Conservation (phyloP, 1,140 invertebrate genomes). For the Linepithema humile region DNA sequence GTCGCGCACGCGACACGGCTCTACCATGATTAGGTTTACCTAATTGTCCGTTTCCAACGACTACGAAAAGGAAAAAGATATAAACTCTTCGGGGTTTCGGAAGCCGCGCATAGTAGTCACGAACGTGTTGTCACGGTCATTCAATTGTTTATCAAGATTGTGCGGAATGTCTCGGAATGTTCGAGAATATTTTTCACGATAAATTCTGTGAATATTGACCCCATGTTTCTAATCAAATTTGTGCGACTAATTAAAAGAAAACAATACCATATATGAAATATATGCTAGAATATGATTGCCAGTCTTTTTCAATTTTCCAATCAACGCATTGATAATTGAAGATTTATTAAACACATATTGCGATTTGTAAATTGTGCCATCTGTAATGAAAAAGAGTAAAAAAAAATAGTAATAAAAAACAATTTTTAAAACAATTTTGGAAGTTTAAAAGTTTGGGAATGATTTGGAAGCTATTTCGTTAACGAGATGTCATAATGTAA, state of each 20-base stretch:
- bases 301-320: too few relatives aligned
- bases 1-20: conserved; percentile 33
- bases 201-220: background rate
- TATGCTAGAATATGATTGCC: too few relatives aligned
- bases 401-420: too few relatives aligned
- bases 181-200: background rate
- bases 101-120: conserved; percentile 10
- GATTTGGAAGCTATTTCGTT: too few relatives aligned
- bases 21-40: conserved; percentile 39
- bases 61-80: background rate
- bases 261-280: too few relatives aligned
- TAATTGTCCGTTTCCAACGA: conserved; percentile 26
- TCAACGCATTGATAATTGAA: too few relatives aligned
- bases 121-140: background rate
- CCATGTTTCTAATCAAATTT: background rate
- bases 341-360: too few relatives aligned
- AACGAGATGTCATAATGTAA: too few relatives aligned
- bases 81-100: background rate
- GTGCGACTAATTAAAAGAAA: background rate
- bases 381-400: too few relatives aligned
- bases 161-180: background rate
- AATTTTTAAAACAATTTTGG: too few relatives aligned
- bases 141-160: conserved; percentile 7
- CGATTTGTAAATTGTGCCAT: too few relatives aligned
- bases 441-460: too few relatives aligned